Conservation (phyloP, 53 echinoderm and acorn worm genomes). For the Holothuria leucospilota region DNA sequence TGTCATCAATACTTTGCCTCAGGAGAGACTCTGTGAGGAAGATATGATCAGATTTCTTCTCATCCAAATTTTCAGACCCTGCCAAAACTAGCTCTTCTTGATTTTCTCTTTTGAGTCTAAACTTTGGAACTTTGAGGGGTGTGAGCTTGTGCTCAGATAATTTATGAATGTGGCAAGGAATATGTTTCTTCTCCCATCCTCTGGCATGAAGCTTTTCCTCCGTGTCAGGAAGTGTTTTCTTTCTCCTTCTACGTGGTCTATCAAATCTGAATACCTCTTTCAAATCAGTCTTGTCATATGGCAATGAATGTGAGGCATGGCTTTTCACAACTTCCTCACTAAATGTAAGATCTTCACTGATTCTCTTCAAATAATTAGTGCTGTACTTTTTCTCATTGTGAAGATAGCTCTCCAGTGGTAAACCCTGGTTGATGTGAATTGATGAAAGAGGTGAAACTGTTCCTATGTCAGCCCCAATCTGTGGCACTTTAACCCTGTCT, state of each 20-base stretch:
- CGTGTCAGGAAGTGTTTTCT: constrained; percentile 33
- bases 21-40: constrained; percentile 65
- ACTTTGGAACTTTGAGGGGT: constrained; percentile 62
- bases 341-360: constrained; percentile 87
- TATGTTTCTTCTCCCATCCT: constrained; percentile 82
- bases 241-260: constrained; percentile 51
- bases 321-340: constrained; percentile 87
- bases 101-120: constrained; percentile 40
- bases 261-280: constrained; percentile 69
- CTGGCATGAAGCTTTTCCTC: constrained; percentile 78
- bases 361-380: constrained; percentile 83
- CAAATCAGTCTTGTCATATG: constrained; percentile 73
- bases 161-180: constrained; percentile 92
- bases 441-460: background rate
- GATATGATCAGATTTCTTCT: background rate
- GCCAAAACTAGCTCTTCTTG: constrained; percentile 56
- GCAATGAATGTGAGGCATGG: constrained; percentile 91
- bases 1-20: constrained; percentile 3
- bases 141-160: constrained; percentile 83
- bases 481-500: constrained; percentile 93
- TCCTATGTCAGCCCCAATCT: constrained; percentile 82
- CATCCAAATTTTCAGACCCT: background rate
- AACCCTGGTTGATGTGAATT: constrained; percentile 17
- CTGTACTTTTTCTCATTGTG: constrained; percentile 63
- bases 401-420: background rate